Conservation (phyloP, 2,888 invertebrate genomes). For the Neoscelio sp. region DNA sequence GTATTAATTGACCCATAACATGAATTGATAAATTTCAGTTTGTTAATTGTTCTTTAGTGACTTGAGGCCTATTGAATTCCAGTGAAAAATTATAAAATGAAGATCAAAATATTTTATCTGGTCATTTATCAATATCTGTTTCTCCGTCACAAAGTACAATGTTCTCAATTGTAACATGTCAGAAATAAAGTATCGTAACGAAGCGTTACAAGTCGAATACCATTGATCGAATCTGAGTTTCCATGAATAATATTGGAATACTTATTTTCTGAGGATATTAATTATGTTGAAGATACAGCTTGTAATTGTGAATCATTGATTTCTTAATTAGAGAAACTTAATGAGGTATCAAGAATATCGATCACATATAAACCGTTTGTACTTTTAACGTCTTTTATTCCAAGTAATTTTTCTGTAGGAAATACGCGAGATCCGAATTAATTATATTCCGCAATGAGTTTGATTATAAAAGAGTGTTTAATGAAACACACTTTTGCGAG, state of each 20-base stretch:
- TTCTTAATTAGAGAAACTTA: neutral
- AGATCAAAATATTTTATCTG: neutral
- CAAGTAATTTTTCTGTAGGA: neutral
- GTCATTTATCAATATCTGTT: neutral
- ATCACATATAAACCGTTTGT: neutral
- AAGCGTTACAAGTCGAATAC: neutral
- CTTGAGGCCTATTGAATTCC: neutral
- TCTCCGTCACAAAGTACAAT: neutral
- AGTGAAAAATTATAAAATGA: neutral
- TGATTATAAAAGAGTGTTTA: conserved; percentile 31
- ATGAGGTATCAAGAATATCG: neutral
- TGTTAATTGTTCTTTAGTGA: neutral
- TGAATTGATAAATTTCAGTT: conserved; percentile 3
- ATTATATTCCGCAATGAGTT: conserved; percentile 6
- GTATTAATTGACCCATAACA: too few relatives aligned
- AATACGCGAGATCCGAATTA: conserved; percentile 8
- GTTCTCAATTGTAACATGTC: neutral
- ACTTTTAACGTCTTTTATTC: conserved; percentile 1
- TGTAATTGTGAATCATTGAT: neutral
- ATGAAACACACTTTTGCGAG: conserved; percentile 25
- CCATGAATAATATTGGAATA: too few relatives aligned
- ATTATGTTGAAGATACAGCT: neutral
- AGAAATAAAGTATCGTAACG: neutral
- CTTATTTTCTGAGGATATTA: neutral
- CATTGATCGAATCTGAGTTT: neutral